Evolutionary conservation across 2,113 vertebrate species (phyloP).

Genomic region (Merops nubicus): DNA sequence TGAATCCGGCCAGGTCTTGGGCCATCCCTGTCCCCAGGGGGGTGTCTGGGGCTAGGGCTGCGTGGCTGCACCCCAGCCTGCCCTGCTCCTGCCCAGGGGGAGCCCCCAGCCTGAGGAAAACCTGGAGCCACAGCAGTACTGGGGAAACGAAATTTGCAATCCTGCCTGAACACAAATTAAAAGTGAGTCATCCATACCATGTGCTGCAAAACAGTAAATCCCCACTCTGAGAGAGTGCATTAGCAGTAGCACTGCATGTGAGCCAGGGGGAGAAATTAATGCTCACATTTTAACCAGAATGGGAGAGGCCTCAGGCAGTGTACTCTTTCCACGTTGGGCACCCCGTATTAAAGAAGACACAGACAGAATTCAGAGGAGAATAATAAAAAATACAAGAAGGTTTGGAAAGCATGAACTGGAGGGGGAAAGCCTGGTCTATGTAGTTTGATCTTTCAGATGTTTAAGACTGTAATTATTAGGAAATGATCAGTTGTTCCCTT

Average conservation of each 20-base stretch:
- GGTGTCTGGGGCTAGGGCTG: neutral
- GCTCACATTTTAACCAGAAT: neutral
- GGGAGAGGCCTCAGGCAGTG: neutral
- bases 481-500: neutral
- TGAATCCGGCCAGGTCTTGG: too few species aligned
- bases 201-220: neutral
- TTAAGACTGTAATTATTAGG: neutral
- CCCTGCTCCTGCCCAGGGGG: neutral
- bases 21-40: too few species aligned
- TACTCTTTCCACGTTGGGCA: neutral
- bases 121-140: neutral
- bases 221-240: neutral
- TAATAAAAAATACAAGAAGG: neutral
- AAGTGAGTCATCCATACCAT: neutral
- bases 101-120: neutral
- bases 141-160: neutral
- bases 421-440: neutral
- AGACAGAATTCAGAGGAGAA: neutral
- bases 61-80: too few species aligned
- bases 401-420: neutral
- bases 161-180: neutral
- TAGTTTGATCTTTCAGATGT: neutral
- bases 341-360: neutral
- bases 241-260: neutral
- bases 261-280: neutral